Base-by-base conservation (phyloP, 2,888 invertebrate species). In the Lepetodrilus schrolli region DNA sequence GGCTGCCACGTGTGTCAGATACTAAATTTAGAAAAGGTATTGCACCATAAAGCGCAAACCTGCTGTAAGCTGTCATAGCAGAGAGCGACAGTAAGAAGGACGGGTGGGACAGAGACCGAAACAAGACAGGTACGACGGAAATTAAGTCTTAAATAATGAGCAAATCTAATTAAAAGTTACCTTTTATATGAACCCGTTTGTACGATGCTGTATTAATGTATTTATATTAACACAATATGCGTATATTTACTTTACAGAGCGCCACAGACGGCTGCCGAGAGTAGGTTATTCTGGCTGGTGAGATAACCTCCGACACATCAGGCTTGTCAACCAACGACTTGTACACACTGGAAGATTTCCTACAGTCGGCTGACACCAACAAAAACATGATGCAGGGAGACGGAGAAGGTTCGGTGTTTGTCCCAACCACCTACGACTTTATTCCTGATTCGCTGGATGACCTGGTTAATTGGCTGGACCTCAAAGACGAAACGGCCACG, bases 391-490 rank as follows among this genome's bases (percentile, higher is more conserved):
- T 76, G 76, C 69, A 74, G 43, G 72, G 47, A 37, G 70, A 66
- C 23, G 71, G 65, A 36, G 47, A 70, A 26, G 49, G 72, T 47
- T 74, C 65, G 49, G 26, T 49, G 36, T 43, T 30, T 50, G 73
- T 47, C 43, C 36, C 47, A 47, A 50, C 66, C 47, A 68, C 66
- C 66, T 66, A 48, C 7, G 38, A 48, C 37, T 65, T 65, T 10
- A 58, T 84, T 76, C 85, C 86, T 65, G 82, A 79, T 75, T 81
- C 83, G 77, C 81, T 86, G 58, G 85, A 85, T 81, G 84, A 87
- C 75, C 79, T 87, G 49, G 84, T 85, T 38, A 81, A 80, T 65
- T 81, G 79, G 83, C 79, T 86, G 83, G 86, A 84, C 77, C 81
- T 85, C 79, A 78, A 77, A 74, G 37, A 65, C 49, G 74, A 81